Evolutionary conservation across 2,888 invertebrate genomes (phyloP).

Genomic region (Acrobasis consociella): DNA sequence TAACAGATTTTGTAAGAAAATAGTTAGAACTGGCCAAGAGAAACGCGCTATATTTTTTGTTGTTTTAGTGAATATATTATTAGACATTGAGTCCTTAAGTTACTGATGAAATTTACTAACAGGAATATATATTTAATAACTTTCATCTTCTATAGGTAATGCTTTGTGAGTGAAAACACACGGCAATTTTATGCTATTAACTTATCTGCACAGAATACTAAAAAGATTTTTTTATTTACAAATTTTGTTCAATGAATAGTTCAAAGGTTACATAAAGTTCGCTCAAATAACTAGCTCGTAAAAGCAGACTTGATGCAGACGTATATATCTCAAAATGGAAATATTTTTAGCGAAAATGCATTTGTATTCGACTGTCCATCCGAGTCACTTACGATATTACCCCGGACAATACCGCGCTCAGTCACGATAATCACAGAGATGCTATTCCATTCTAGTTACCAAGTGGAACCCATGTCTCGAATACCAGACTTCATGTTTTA

Average conservation of each 20-base stretch:
- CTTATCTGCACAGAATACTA: too few species aligned
- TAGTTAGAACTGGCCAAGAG: too few species aligned
- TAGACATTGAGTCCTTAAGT: too few species aligned
- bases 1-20: neutral
- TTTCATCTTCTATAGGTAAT: too few species aligned
- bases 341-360: neutral
- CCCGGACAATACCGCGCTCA: conserved; percentile 65
- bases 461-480: conserved; percentile 57
- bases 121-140: too few species aligned
- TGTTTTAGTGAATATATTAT: too few species aligned
- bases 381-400: conserved; percentile 68
- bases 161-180: too few species aligned
- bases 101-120: too few species aligned
- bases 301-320: neutral
- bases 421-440: conserved; percentile 65
- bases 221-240: too few species aligned
- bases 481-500: conserved; percentile 57
- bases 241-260: too few species aligned
- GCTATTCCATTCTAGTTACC: conserved; percentile 70
- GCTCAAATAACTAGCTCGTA: neutral
- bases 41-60: too few species aligned
- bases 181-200: too few species aligned
- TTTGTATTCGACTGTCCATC: conserved; percentile 45
- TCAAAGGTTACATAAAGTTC: neutral
- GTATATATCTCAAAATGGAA: neutral